Percentiles rank a stretch among this genome's conserved stretches.
Evolutionary conservation across 2,113 vertebrate species (phyloP).

Genomic region (Bostrychus sinensis): DNA sequence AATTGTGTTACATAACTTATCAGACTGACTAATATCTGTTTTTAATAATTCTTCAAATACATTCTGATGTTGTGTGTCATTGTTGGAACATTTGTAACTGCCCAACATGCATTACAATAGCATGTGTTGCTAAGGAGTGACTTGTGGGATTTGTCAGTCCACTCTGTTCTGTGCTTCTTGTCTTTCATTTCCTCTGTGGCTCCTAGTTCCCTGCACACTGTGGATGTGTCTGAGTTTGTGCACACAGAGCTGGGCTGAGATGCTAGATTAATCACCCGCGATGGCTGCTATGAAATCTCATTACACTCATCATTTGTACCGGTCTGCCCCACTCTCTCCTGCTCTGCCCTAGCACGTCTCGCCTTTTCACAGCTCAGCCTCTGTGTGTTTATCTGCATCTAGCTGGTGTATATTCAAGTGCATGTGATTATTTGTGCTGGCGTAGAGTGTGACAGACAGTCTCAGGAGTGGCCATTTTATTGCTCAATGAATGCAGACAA

Average conservation of each 20-base stretch:
- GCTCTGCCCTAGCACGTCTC: constrained; percentile 31
- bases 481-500: constrained; percentile 46
- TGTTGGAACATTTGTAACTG: too few relatives aligned
- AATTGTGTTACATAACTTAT: neutral
- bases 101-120: neutral
- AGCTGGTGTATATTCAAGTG: constrained; percentile 32
- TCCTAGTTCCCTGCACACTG: constrained; percentile 26
- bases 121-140: constrained; percentile 39
- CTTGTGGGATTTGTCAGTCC: constrained; percentile 64
- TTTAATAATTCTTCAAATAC: neutral
- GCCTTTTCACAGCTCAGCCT: constrained; percentile 39
- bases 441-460: constrained; percentile 20
- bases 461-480: constrained; percentile 30
- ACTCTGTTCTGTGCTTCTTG: constrained; percentile 50
- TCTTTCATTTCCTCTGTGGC: constrained; percentile 73
- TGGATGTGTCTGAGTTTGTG: constrained; percentile 39
- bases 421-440: constrained; percentile 16
- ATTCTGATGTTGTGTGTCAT: too few relatives aligned
- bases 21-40: neutral
- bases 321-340: constrained; percentile 61
- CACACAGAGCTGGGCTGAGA: constrained; percentile 50
- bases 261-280: constrained; percentile 76
- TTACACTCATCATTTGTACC: constrained; percentile 81
- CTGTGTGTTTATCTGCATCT: constrained; percentile 52
- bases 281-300: constrained; percentile 83